These are phyloP conservation scores for Brachyalestes nurse DNA, from an alignment of 2,797 vertebrate genomes.

Conservation along the genomic window DNA sequence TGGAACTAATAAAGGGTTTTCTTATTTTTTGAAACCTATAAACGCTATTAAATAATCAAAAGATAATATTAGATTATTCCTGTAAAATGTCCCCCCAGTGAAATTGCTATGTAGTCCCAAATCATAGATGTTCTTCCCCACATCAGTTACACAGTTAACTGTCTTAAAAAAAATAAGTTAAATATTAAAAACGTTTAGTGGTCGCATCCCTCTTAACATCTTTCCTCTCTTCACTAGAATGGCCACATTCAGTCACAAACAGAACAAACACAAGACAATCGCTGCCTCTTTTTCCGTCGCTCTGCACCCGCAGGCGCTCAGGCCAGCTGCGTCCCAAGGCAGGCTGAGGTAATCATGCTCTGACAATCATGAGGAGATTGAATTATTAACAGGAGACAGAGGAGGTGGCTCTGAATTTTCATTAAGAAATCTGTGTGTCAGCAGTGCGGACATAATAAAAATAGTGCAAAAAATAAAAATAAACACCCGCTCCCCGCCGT, in stretches of 20 bases:
- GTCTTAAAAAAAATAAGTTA: no score
- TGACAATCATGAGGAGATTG: slow-evolving; percentile 57
- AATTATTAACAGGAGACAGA: slow-evolving; percentile 67
- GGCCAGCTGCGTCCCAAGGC: slow-evolving; percentile 51
- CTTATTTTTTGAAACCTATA: no score
- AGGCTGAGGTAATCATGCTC: slow-evolving; percentile 55
- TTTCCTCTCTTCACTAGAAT: neutral
- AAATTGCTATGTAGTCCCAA: no score
- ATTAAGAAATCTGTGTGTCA: slow-evolving; percentile 36
- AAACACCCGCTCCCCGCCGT: slow-evolving; percentile 79
- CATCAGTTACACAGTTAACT: no score
- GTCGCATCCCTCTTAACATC: neutral
- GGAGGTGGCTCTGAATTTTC: slow-evolving; percentile 52
- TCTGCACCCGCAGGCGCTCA: slow-evolving; percentile 4
- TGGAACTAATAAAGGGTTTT: no score
- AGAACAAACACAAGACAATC: neutral
- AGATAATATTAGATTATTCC: no score
- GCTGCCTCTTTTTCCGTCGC: slow-evolving; percentile 1
- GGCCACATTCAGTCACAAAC: neutral
- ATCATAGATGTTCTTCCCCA: no score
- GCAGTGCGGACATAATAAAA: slow-evolving; percentile 25
- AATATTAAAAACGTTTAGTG: neutral
- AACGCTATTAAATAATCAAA: no score
- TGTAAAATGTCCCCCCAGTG: no score
- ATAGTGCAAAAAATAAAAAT: slow-evolving; percentile 73